Percentiles rank a stretch among this genome's conserved stretches.
Evolutionary conservation across 23 tunicate genomes (phyloP).

Genomic region (Trididemnum nubilum): DNA sequence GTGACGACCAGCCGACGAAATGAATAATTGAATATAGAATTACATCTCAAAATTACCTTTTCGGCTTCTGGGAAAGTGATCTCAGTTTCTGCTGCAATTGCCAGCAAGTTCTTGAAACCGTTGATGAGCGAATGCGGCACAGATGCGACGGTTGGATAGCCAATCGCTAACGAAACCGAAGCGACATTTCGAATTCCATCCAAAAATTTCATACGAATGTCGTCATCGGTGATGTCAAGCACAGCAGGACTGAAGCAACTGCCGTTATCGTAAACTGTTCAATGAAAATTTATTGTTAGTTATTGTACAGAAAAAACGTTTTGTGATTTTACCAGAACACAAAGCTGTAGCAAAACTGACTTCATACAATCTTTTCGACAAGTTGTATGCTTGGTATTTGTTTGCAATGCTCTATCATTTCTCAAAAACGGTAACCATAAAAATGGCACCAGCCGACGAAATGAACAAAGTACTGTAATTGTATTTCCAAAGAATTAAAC

Average conservation of each 20-base stretch:
- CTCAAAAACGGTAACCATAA: too few relatives aligned
- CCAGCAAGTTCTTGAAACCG: constrained; percentile 98
- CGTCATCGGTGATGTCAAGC: constrained; percentile 99
- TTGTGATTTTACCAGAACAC: neutral
- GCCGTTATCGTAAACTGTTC: constrained; percentile 89
- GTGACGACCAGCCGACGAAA: neutral
- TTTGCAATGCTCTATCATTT: too few relatives aligned
- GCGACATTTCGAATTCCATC: constrained; percentile 86
- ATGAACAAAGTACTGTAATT: too few relatives aligned
- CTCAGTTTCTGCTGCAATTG: constrained; percentile 98
- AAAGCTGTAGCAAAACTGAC: too few relatives aligned
- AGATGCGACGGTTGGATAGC: constrained; percentile 99
- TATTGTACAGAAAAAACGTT: neutral
- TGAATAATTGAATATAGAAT: too few relatives aligned
- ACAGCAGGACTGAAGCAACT: constrained; percentile 88
- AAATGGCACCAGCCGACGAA: too few relatives aligned
- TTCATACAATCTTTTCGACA: too few relatives aligned
- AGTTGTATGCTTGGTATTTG: too few relatives aligned
- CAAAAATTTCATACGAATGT: constrained; percentile 76
- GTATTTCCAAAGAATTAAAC: too few relatives aligned
- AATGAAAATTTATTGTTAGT: neutral
- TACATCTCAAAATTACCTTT: too few relatives aligned
- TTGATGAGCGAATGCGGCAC: constrained; percentile 98
- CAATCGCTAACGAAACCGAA: constrained; percentile 82
- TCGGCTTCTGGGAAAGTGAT: constrained; percentile 98